These are phyloP conservation scores for Apodemia mormo DNA, from an alignment of 2,888 invertebrate species.

Conservation along the genomic window DNA sequence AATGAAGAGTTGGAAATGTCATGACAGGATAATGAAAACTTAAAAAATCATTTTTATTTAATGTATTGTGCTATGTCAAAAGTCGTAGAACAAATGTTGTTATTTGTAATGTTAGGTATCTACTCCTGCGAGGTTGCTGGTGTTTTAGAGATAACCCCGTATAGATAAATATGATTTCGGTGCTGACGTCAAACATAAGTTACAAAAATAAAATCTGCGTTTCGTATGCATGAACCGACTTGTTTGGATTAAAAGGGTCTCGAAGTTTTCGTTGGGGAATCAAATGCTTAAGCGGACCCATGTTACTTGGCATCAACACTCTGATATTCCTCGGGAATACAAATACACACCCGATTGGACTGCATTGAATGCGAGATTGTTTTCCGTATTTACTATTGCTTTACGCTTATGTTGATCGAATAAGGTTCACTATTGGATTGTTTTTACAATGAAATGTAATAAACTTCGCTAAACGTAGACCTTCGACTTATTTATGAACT, in stretches of 20 bases:
- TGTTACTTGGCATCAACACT: not conserved
- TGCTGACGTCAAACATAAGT: not conserved
- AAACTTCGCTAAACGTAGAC: not conserved
- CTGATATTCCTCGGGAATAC: not conserved
- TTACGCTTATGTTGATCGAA: constrained; percentile 10
- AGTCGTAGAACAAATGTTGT: too few species aligned
- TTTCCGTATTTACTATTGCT: not conserved
- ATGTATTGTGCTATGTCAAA: too few species aligned
- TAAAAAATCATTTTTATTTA: too few species aligned
- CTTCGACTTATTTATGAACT: constrained; percentile 6
- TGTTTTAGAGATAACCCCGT: too few species aligned
- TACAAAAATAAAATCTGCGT: not conserved
- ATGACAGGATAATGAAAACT: too few species aligned
- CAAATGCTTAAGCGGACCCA: not conserved
- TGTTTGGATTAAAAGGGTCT: not conserved
- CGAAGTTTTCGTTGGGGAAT: not conserved
- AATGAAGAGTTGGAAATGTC: too few species aligned
- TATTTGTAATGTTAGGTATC: too few species aligned
- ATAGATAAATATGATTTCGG: too few species aligned
- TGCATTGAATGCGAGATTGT: constrained; percentile 7
- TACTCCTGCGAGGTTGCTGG: too few species aligned
- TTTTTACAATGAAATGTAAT: not conserved
- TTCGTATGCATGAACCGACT: constrained; percentile 8
- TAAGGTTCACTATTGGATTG: constrained; percentile 13
- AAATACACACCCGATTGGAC: constrained; percentile 12